Base-by-base conservation (phyloP, 2,113 vertebrate genomes). In the Eidolon helvum region DNA sequence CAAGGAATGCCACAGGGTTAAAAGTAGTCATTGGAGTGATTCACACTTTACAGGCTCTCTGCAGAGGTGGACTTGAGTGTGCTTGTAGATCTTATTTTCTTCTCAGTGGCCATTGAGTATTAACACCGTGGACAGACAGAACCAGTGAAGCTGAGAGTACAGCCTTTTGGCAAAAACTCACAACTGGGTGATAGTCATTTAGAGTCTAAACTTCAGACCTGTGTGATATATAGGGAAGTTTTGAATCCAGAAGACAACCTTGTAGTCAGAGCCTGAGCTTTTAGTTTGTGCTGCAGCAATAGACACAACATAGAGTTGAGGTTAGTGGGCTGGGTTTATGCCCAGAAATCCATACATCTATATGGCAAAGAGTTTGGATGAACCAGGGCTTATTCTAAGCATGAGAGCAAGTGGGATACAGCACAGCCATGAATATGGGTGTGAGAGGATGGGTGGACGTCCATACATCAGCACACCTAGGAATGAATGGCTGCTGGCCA, bases 111-210 rank as follows among this genome's bases (percentile, higher is more conserved):
- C 35, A 35, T 2, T 88, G 55, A 71, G 18, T 21, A 7, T 68
- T 66, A 75, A 77, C 16, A 14, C 35, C 21, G 33, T 61, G 45
- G 26, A 14, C 38, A 72, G 86, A 72, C 45, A 83, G 79, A 86
- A 69, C 24, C 86, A 50, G 66, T 74, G 63, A 90, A 92, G 30
- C 61, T 30, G 35, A 85, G 48, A 79, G 18, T 53, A 48, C 40
- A 75, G 38, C 65, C 79, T 90, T 35, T 97, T 77, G 91, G 66
- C 38, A 45, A 69, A 91, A 96, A n/a, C 53, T 45, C 40, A 55
- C 30, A 72, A 63, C 15, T 50, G 55, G 40, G 43, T 88, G 48
- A 45, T 87, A 65, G n/a, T 74, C 50, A 82, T 38, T 55, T 84
- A 80, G 40, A 68, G 30, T 33, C 38, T 82, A 22, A 83, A 79